These are phyloP conservation scores for Crax fasciolata DNA, from an alignment of 2,797 vertebrate species.

Conservation along the genomic window DNA sequence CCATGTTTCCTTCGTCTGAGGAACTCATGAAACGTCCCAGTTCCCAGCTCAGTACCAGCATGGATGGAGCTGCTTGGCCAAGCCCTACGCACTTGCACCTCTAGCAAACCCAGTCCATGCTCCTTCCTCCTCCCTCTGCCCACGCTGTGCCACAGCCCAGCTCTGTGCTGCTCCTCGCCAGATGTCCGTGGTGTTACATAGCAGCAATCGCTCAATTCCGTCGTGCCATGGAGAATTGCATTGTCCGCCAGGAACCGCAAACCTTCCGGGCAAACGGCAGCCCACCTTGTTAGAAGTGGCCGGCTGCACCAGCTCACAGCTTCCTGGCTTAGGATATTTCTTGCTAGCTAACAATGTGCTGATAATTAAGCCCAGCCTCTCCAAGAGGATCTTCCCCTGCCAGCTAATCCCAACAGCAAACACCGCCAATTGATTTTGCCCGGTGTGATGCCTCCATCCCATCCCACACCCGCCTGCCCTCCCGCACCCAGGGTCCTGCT, in stretches of 20 bases:
- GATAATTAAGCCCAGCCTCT: slow-evolving; percentile 61
- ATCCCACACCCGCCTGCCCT: neutral
- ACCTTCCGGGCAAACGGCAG: neutral
- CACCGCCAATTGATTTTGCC: slow-evolving; percentile 1
- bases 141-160: no score
- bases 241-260: neutral
- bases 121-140: neutral
- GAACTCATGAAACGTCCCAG: rapidly evolving
- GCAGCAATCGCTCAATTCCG: slow-evolving; percentile 20
- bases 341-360: slow-evolving; percentile 34
- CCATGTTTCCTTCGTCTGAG: neutral
- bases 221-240: neutral
- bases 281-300: neutral
- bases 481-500: neutral
- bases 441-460: neutral
- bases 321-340: neutral
- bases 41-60: rapidly evolving
- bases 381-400: neutral
- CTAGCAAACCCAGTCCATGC: neutral
- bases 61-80: neutral
- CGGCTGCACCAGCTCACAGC: neutral
- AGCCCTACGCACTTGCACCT: rapidly evolving
- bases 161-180: neutral
- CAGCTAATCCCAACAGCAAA: slow-evolving; percentile 65
- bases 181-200: neutral